Conservation (phyloP, 35 echinoderm and acorn worm genomes). For the Hemicentrotus pulcherrimus region DNA sequence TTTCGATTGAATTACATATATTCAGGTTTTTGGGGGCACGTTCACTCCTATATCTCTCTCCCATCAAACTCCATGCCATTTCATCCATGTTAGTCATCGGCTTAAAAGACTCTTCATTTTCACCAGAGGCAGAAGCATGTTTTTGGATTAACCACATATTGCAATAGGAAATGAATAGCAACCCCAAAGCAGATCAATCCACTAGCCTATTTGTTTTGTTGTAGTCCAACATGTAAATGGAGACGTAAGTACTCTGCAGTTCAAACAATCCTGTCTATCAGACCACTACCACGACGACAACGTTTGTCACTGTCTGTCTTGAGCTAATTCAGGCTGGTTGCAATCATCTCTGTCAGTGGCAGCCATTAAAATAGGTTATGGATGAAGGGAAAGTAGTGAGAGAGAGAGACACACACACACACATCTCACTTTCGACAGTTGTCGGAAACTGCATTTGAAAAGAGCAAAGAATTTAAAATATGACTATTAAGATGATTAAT, state of each 20-base stretch:
- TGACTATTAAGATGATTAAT: too few species aligned
- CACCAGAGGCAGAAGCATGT: neutral
- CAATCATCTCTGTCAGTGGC: slow-evolving; percentile 1
- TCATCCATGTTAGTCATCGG: neutral
- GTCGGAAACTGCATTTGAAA: too few species aligned
- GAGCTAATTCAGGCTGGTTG: neutral
- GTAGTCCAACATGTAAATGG: slow-evolving; percentile 1
- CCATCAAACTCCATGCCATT: neutral
- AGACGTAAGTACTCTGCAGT: neutral
- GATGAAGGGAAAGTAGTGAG: neutral
- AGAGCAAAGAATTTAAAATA: too few species aligned
- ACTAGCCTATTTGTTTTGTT: neutral
- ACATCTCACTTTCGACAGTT: too few species aligned
- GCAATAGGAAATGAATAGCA: neutral
- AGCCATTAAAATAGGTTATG: neutral
- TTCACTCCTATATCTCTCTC: neutral
- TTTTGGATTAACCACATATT: slow-evolving; percentile 6
- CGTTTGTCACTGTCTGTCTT: slow-evolving; percentile 7
- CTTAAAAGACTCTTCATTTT: slow-evolving; percentile 2
- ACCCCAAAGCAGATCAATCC: neutral
- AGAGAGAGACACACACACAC: neutral
- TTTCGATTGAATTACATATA: too few species aligned
- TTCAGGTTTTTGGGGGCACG: too few species aligned
- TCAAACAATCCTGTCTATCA: slow-evolving; percentile 3
- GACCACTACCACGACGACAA: neutral